Evolutionary conservation across 2,113 vertebrate species (phyloP).

Genomic region (Syngnathus floridae): DNA sequence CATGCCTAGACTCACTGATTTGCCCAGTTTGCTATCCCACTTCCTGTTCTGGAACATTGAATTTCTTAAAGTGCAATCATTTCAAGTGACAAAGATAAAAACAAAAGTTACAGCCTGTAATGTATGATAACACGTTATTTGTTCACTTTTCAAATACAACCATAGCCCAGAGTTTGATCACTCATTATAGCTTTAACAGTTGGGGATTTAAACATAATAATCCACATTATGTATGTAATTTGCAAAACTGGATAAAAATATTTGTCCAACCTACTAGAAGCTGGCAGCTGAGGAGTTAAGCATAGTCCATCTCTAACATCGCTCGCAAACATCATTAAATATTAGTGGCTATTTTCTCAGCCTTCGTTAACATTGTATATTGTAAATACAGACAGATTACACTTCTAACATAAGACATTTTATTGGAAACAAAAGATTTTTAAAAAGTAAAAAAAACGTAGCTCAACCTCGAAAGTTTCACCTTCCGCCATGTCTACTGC

Average conservation of each 20-base stretch:
- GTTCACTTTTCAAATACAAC: neutral
- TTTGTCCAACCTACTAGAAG: slow-evolving; percentile 84
- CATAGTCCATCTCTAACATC: slow-evolving; percentile 80
- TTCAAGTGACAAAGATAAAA: neutral
- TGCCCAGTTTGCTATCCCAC: neutral
- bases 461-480: slow-evolving; percentile 91
- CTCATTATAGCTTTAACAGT: slow-evolving; percentile 40
- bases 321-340: slow-evolving; percentile 86
- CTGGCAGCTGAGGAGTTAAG: slow-evolving; percentile 76
- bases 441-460: slow-evolving; percentile 73
- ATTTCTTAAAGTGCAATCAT: slow-evolving; percentile 5
- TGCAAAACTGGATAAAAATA: slow-evolving; percentile 76
- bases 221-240: slow-evolving; percentile 34
- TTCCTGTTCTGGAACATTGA: slow-evolving; percentile 1
- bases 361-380: slow-evolving; percentile 94
- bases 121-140: neutral
- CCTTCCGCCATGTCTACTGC: slow-evolving; percentile 82
- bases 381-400: slow-evolving; percentile 93
- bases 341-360: slow-evolving; percentile 90
- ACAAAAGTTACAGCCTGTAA: neutral
- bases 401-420: slow-evolving; percentile 89
- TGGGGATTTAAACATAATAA: slow-evolving; percentile 7
- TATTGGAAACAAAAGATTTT: slow-evolving; percentile 72
- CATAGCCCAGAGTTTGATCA: slow-evolving; percentile 3
- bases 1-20: slow-evolving; percentile 1